These are phyloP conservation scores for Tapirus terrestris DNA, from an alignment of 2,113 vertebrate species.

Conservation along the genomic window DNA sequence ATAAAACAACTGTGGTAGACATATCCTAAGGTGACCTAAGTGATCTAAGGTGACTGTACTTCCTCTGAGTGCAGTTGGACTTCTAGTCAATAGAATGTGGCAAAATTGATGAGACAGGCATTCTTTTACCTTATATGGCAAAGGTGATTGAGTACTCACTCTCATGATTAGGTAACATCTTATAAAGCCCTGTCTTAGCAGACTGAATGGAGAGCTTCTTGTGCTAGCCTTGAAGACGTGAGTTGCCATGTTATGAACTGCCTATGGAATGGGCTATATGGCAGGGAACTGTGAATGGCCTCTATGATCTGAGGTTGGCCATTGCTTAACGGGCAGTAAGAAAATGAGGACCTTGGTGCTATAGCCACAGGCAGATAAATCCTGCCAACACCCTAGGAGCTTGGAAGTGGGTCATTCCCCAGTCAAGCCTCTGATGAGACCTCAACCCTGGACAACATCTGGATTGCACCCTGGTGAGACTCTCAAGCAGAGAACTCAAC, in stretches of 20 bases:
- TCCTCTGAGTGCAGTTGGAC: neutral
- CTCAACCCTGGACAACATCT: neutral
- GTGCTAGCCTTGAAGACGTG: neutral
- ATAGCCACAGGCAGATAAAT: neutral
- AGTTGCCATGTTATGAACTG: neutral
- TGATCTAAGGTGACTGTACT: neutral
- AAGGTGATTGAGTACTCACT: neutral
- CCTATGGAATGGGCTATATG: neutral
- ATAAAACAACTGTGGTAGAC: neutral
- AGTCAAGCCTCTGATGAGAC: neutral
- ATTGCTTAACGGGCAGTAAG: accelerated
- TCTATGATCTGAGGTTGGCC: neutral
- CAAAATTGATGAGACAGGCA: neutral
- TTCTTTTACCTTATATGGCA: neutral
- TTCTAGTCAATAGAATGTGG: neutral
- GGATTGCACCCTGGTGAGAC: neutral
- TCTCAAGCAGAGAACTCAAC: neutral
- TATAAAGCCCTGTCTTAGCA: neutral
- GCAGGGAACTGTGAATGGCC: neutral
- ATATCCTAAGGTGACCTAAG: neutral
- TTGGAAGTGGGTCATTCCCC: neutral
- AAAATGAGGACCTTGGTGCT: neutral
- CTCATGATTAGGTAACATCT: neutral
- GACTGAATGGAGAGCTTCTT: neutral
- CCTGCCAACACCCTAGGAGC: neutral